Evolutionary conservation across 2,113 vertebrate species (phyloP).

Genomic region (Carollia perspicillata): DNA sequence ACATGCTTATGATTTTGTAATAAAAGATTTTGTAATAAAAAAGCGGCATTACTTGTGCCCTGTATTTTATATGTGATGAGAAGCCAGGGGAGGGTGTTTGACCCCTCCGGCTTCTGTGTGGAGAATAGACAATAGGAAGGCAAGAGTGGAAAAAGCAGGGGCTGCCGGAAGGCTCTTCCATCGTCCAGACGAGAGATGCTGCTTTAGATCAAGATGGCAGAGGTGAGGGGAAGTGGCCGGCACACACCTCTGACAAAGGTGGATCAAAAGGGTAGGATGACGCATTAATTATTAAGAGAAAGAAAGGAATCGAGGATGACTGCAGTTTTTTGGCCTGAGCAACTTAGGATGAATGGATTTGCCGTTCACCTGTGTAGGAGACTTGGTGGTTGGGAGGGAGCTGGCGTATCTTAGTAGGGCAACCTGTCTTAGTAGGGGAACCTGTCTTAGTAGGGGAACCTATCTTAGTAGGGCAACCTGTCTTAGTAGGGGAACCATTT

Average conservation of each 20-base stretch:
- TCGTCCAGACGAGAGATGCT: neutral
- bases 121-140: neutral
- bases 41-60: too few species aligned
- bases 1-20: too few species aligned
- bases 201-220: neutral
- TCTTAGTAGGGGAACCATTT: neutral
- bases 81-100: neutral
- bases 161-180: neutral
- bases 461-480: too few species aligned
- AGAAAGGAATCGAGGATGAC: neutral
- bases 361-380: neutral
- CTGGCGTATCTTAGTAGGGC: neutral
- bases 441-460: too few species aligned
- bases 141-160: neutral
- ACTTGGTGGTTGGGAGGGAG: neutral
- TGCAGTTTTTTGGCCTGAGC: neutral
- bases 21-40: too few species aligned
- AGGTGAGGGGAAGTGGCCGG: neutral
- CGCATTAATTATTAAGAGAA: neutral
- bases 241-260: neutral
- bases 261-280: neutral
- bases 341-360: neutral
- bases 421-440: too few species aligned
- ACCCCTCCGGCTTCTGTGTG: neutral
- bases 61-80: neutral